Evolutionary conservation across 1,140 invertebrate genomes (phyloP).

Genomic region (Amphibalanus amphitrite): DNA sequence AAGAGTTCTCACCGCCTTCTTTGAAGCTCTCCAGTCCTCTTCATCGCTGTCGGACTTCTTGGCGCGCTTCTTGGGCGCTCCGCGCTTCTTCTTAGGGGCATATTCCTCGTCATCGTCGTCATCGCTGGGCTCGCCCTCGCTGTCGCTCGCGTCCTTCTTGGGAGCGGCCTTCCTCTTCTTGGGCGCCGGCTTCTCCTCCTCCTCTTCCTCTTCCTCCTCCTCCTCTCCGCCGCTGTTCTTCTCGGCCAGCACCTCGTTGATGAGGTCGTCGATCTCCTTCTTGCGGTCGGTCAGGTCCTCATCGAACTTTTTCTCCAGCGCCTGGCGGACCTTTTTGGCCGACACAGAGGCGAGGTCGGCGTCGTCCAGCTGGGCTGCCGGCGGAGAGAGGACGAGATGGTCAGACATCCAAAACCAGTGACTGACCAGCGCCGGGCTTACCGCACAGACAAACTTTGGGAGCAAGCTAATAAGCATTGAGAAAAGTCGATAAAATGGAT

Average conservation of each 20-base stretch:
- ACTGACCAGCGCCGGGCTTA: too few relatives aligned
- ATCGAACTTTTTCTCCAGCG: constrained; percentile 62
- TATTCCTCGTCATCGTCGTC: constrained; percentile 35
- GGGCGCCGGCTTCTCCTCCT: constrained; percentile 33
- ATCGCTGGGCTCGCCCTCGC: constrained; percentile 44
- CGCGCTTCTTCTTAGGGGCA: constrained; percentile 8
- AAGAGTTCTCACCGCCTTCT: constrained; percentile 41
- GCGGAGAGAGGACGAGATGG: too few relatives aligned
- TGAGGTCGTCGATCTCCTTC: constrained; percentile 63
- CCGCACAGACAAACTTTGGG: too few relatives aligned
- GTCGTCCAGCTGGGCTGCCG: constrained; percentile 66
- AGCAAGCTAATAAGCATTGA: too few relatives aligned
- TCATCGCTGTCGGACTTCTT: constrained; percentile 9
- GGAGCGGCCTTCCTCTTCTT: constrained; percentile 33
- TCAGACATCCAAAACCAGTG: too few relatives aligned
- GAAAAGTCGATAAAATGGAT: too few relatives aligned
- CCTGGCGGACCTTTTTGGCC: constrained; percentile 74
- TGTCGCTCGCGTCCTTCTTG: constrained; percentile 22
- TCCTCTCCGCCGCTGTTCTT: constrained; percentile 31
- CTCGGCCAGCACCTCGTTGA: constrained; percentile 41
- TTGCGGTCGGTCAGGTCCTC: constrained; percentile 52
- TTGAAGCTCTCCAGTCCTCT: constrained; percentile 18
- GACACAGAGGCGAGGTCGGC: constrained; percentile 66
- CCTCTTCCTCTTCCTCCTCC: constrained; percentile 39
- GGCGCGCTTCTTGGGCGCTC: background rate